phyloP scores from a whole-genome alignment of 2,888 invertebrate genomes.

The Parapristionchus giblindavisi region DNA sequence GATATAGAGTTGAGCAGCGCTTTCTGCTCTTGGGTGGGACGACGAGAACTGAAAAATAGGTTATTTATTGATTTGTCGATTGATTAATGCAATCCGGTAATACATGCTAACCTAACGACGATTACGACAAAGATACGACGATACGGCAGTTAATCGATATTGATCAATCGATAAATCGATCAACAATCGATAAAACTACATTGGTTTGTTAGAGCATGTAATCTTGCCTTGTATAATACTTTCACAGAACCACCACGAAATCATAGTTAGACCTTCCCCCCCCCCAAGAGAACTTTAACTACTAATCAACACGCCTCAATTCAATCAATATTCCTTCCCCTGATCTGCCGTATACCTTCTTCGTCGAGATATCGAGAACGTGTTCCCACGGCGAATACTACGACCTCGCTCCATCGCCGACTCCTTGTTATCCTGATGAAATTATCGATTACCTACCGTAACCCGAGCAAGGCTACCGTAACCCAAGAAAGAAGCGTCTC shows the following conservation, averaged over 20 bases:
- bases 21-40: constrained; percentile 61
- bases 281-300: too few species aligned
- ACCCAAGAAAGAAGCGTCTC: not conserved
- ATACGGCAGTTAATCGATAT: not conserved
- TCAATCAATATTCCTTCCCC: too few species aligned
- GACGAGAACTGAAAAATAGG: constrained; percentile 55
- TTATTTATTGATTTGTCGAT: not conserved
- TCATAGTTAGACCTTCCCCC: too few species aligned
- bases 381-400: not conserved
- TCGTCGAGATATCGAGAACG: constrained; percentile 10
- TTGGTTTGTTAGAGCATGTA: too few species aligned
- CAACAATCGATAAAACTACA: too few species aligned
- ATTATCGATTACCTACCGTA: constrained; percentile 3
- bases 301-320: too few species aligned
- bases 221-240: too few species aligned
- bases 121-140: not conserved
- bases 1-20: constrained; percentile 66
- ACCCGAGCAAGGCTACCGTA: too few species aligned
- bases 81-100: constrained; percentile 31
- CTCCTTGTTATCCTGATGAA: not conserved
- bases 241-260: too few species aligned
- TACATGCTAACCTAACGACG: constrained; percentile 14
- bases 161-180: too few species aligned
- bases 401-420: constrained; percentile 15
- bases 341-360: too few species aligned